Evolutionary conservation across 1,140 invertebrate genomes (phyloP), one percentile per base, ranked within the genome.

Genomic region (Drosophila ananassae): DNA sequence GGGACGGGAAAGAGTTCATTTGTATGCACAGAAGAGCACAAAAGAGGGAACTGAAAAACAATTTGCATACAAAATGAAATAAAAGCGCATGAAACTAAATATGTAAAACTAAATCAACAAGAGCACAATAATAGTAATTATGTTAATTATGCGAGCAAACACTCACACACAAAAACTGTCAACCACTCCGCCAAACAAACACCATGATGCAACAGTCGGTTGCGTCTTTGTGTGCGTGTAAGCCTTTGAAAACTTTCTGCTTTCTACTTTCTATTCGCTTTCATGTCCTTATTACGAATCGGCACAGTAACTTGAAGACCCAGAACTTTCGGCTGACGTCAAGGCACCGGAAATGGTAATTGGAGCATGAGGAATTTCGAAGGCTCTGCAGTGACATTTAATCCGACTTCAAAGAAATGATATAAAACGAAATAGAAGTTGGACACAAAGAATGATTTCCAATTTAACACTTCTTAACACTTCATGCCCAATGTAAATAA

Each of bases 61-160:
- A 87, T 85, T 81, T 85, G 68, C 74, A 85, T 87, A 63, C 58
- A 58, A 80, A 85, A 73, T 73, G 52, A 60, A 67, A 59, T 58
- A 74, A 79, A 85, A 81, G 56, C 59, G 56, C 61, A 79, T 63
- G 47, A 51, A 76, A 60, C 58, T 67, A 63, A 76, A 73, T 89
- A 79, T 85, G 78, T 75, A 82, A 85, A 87, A 76, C 82, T 78
- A 85, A 87, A 85, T 85, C 77, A 85, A 85, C 82, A 89, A 59
- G 55, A 64, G 52, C 62, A 85, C 79, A 85, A 87, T 87, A 87
- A 82, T 85, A 82, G 82, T 85, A 85, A 85, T 85, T 85, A 87
- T 85, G 82, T 85, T 85, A 85, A 85, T 85, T 85, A 87, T 75
- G 64, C 75, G 32, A 41, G 28, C 55, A 47, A 59, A 63, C 58